Base-by-base conservation (phyloP, 30 jellyfish, hydroid and myxozoan genomes). In the Rhopilema esculentum region DNA sequence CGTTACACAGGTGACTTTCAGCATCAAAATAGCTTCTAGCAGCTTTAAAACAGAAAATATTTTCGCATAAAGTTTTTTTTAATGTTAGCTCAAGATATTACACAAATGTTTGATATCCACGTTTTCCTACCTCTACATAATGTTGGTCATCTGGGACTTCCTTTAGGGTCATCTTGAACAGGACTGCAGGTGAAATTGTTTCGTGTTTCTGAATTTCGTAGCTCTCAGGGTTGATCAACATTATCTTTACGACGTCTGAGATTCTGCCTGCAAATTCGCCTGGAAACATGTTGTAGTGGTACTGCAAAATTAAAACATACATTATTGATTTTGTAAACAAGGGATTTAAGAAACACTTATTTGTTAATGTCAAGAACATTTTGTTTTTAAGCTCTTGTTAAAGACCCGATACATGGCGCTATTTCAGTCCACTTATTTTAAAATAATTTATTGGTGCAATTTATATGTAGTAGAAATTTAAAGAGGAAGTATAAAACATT, bases 131-230 rank as follows among this genome's bases (percentile, higher is more conserved):
- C 88, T 85, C 84, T 0, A 85, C 76, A 0, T 53, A 72, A 31
- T 85, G 84, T 18, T 85, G 85, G 49, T 88, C 6, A 49, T 74
- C 94, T 24, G 94, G 94, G 0, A 85, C 69, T 49, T 85, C 94
- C 16, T 75, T 85, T 68, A 85, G 79, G 70, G n/a, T 22, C 84
- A 85, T 16, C 28, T 27, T 23, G 69, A 49, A 78, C 75, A 63
- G 78, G 78, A 85, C 23, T 28, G 84, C 68, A 7, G 83, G 18
- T 16, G 85, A 21, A 66, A 85, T 27, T 16, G 48, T 28, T 1
- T 77, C 88, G 8, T 79, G 76, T 8, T 57, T 53, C 0, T 53
- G 68, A 51, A 85, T 26, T 1, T 53, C 53, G 30, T 75, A 79
- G 25, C 65, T 66, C 23, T 85, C 94, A 4, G 94, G 94, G 66